Evolutionary conservation across 2,113 vertebrate genomes (phyloP).

Genomic region (Trochalopteron elliotii): DNA sequence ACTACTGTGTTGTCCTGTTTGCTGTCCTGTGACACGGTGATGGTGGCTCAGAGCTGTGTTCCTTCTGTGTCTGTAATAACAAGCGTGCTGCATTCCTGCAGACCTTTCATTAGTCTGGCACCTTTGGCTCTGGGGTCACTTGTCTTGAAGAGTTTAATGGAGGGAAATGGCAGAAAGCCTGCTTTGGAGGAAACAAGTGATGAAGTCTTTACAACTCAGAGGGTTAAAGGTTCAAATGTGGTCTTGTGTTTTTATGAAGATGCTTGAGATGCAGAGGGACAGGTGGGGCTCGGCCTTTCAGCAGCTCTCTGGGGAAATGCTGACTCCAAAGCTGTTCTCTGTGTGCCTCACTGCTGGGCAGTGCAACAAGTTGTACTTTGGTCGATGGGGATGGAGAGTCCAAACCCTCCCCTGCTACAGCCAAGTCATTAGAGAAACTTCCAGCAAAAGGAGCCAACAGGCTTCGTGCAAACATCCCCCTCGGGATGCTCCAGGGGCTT

Average conservation of each 20-base stretch:
- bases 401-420: background rate
- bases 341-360: rapidly evolving
- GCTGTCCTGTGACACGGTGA: background rate
- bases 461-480: rapidly evolving
- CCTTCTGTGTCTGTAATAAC: background rate
- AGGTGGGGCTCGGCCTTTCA: background rate
- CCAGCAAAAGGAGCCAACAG: background rate
- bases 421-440: background rate
- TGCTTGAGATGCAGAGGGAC: background rate
- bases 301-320: background rate
- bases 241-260: constrained; percentile 24
- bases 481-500: background rate
- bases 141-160: constrained; percentile 46
- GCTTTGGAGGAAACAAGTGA: constrained; percentile 10
- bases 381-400: background rate
- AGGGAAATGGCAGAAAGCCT: constrained; percentile 48
- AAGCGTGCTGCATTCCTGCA: background rate
- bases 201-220: constrained; percentile 27
- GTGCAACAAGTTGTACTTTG: background rate
- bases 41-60: background rate
- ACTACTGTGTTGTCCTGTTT: rapidly evolving
- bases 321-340: background rate
- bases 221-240: background rate
- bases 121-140: constrained; percentile 6
- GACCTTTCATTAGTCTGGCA: constrained; percentile 55